phyloP scores from a whole-genome alignment of 2,113 vertebrate species.

The Gallinago media region DNA sequence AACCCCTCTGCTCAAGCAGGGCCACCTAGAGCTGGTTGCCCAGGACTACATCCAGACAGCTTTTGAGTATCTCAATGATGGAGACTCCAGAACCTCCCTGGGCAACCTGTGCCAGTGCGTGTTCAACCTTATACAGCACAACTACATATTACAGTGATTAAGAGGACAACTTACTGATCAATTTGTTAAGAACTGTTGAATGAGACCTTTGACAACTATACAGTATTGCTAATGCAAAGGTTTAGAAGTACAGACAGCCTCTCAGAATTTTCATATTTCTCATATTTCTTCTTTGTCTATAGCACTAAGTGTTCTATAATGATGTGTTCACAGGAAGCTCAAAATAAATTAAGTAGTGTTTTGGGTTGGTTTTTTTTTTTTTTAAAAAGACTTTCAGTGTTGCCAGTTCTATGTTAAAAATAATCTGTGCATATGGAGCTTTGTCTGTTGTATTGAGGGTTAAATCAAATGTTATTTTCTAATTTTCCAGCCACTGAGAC shows the following conservation, averaged over 20 bases:
- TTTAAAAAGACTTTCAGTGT: neutral
- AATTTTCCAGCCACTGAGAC: neutral
- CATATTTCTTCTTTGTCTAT: neutral
- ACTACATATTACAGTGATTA: neutral
- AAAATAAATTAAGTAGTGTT: neutral
- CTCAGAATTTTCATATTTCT: neutral
- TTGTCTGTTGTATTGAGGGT: neutral
- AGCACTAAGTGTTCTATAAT: neutral
- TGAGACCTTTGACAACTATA: neutral
- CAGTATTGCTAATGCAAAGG: neutral
- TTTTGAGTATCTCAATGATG: neutral
- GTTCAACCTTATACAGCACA: neutral
- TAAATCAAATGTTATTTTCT: neutral
- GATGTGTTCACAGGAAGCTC: neutral
- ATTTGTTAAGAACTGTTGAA: neutral
- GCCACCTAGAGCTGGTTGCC: neutral
- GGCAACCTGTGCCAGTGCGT: neutral
- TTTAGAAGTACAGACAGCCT: neutral
- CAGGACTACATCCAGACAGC: neutral
- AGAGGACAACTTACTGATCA: neutral
- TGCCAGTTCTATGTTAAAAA: neutral
- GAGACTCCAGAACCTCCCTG: neutral
- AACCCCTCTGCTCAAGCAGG: neutral
- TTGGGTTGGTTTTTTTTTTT: neutral
- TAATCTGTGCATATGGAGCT: neutral